Conservation (phyloP, 2,888 invertebrate species). For the Pimpla rufipes region DNA sequence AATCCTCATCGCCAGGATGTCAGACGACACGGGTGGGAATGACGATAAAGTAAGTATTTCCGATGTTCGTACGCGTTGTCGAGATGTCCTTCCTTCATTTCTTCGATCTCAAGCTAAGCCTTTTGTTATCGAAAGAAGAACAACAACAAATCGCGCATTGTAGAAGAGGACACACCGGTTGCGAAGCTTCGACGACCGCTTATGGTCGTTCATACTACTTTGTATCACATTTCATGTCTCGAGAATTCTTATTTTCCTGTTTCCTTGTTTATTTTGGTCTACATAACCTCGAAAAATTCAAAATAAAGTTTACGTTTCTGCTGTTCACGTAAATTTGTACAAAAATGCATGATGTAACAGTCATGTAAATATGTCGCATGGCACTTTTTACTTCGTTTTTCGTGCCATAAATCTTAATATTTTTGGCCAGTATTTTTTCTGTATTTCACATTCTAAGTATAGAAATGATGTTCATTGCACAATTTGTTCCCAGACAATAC, state of each 20-base stretch:
- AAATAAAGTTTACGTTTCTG: too few relatives aligned
- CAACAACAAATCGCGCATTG: background rate
- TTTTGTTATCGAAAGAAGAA: background rate
- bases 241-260: too few relatives aligned
- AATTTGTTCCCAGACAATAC: slow-evolving; percentile 5
- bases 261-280: too few relatives aligned
- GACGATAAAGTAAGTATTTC: slow-evolving; percentile 67
- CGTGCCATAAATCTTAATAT: background rate
- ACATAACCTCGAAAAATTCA: too few relatives aligned
- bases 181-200: background rate
- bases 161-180: background rate
- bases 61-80: background rate
- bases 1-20: slow-evolving; percentile 67
- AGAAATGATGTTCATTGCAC: background rate
- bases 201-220: background rate
- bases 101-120: background rate
- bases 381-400: too few relatives aligned
- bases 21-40: slow-evolving; percentile 66
- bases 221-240: background rate
- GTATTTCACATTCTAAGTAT: background rate
- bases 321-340: too few relatives aligned
- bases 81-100: background rate
- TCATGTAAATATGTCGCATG: too few relatives aligned
- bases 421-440: background rate
- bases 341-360: too few relatives aligned